phyloP scores from a whole-genome alignment of 2,888 invertebrate species.

The Xylota segnis region DNA sequence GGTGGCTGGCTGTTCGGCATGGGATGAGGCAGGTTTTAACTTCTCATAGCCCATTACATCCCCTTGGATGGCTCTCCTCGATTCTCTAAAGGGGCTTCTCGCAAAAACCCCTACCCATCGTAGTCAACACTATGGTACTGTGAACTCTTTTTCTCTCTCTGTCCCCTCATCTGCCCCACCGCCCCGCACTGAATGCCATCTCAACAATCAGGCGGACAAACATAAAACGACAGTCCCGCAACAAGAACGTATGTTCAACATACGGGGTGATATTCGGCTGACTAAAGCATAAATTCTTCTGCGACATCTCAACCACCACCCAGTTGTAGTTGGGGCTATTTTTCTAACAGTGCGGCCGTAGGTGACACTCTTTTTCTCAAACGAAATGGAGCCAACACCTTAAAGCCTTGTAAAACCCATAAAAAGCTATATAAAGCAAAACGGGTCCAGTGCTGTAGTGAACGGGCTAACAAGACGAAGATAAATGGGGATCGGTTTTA shows the following conservation, averaged over 20 bases:
- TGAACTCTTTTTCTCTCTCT: constrained; percentile 14
- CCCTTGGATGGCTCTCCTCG: constrained; percentile 38
- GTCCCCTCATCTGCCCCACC: constrained; percentile 10
- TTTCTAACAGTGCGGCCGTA: constrained; percentile 33
- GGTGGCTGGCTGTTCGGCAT: constrained; percentile 3
- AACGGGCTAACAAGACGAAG: no score
- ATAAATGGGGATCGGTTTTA: no score
- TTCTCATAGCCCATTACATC: constrained; percentile 44
- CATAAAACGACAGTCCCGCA: constrained; percentile 73
- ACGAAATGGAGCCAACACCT: no score
- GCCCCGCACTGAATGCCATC: constrained; percentile 53
- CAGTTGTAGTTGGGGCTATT: constrained; percentile 34
- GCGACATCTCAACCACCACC: constrained; percentile 68
- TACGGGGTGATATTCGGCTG: constrained; percentile 74
- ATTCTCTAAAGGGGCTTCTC: constrained; percentile 15
- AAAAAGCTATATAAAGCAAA: no score
- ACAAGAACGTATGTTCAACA: constrained; percentile 73
- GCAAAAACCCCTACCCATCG: constrained; percentile 17
- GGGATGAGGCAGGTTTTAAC: constrained; percentile 9
- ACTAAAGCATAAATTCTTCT: constrained; percentile 76
- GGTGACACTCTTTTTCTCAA: background rate
- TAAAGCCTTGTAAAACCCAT: no score
- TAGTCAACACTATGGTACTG: constrained; percentile 43
- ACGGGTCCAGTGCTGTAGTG: no score
- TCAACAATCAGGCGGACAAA: constrained; percentile 70